These are phyloP conservation scores for Falco punctatus DNA, from an alignment of 2,113 vertebrate genomes.

Conservation along the genomic window DNA sequence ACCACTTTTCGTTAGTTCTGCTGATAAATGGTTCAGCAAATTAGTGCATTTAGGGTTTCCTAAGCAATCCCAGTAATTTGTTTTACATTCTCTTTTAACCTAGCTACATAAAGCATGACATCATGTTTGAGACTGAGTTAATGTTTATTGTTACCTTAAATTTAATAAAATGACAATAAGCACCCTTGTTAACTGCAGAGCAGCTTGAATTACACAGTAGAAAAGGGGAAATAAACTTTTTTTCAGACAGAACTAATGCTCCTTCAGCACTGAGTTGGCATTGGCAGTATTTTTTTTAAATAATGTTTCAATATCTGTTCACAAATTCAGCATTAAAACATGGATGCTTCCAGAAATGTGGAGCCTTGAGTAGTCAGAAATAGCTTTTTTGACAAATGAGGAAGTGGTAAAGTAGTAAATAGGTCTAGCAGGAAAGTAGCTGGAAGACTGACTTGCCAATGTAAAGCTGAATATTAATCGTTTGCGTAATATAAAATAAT, in stretches of 20 bases:
- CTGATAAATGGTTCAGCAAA: conserved; percentile 55
- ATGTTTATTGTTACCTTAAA: conserved; percentile 32
- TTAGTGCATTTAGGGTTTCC: conserved; percentile 31
- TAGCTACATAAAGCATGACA: neutral
- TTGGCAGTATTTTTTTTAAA: neutral
- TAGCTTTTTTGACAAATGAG: neutral
- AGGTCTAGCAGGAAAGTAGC: neutral
- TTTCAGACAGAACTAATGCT: neutral
- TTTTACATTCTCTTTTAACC: conserved; percentile 20
- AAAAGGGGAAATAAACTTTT: neutral
- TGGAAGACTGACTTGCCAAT: conserved; percentile 7
- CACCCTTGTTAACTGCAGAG: neutral
- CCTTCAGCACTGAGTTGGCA: neutral
- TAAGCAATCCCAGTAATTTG: conserved; percentile 50
- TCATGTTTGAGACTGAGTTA: conserved; percentile 25
- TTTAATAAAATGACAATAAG: conserved; percentile 5
- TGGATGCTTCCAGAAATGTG: neutral
- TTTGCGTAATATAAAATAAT: neutral
- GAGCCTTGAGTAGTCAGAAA: neutral
- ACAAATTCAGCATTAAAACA: neutral
- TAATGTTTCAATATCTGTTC: neutral
- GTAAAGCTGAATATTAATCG: neutral
- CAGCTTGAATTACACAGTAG: neutral
- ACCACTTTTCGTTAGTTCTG: conserved; percentile 45
- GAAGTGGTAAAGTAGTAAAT: neutral